Evolutionary conservation across 1,140 invertebrate species (phyloP).

Genomic region (Heliconius congener): DNA sequence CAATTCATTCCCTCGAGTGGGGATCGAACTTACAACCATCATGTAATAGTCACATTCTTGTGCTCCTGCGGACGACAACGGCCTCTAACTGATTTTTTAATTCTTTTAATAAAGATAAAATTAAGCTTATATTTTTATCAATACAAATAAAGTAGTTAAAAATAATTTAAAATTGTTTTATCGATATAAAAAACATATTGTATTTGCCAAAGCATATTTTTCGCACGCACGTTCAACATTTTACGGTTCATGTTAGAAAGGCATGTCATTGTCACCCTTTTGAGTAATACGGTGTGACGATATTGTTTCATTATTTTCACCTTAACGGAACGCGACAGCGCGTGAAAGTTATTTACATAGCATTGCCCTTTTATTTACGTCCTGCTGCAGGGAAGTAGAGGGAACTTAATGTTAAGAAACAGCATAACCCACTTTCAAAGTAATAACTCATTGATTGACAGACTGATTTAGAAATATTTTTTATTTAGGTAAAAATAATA

Average conservation of each 20-base stretch:
- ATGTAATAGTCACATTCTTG: too few relatives aligned
- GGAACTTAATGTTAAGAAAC: background rate
- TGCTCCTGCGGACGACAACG: too few relatives aligned
- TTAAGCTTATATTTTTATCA: background rate
- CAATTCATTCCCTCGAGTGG: too few relatives aligned
- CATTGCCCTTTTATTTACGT: background rate
- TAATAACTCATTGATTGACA: too few relatives aligned
- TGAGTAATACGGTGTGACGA: constrained; percentile 27
- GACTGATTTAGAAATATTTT: too few relatives aligned
- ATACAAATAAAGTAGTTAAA: background rate
- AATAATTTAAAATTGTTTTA: background rate
- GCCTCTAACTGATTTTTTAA: too few relatives aligned
- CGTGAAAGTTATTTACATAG: constrained; percentile 21
- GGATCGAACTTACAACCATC: too few relatives aligned
- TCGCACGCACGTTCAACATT: background rate
- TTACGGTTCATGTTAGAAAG: constrained; percentile 22
- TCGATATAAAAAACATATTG: background rate
- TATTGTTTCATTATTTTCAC: constrained; percentile 27
- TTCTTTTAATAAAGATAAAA: too few relatives aligned
- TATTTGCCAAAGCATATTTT: background rate
- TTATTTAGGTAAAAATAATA: too few relatives aligned
- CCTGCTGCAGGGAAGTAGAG: background rate
- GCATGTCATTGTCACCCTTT: constrained; percentile 33
- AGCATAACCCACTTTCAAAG: too few relatives aligned
- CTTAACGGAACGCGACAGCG: constrained; percentile 7